Conservation (phyloP, 2,113 vertebrate genomes). For the Tangachromis dhanisi region DNA sequence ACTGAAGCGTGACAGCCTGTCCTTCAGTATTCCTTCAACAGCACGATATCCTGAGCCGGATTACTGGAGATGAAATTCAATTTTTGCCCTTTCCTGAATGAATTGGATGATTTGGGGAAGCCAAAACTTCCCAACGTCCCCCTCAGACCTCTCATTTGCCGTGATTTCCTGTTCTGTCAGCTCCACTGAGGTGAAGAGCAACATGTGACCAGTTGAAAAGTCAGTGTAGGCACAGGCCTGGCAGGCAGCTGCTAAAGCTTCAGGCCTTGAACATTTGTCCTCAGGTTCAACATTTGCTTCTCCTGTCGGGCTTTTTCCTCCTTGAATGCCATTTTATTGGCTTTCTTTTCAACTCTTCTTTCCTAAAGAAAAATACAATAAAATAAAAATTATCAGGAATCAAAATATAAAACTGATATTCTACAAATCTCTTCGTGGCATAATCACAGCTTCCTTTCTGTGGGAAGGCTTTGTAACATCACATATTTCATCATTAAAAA, state of each 20-base stretch:
- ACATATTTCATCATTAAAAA: not conserved
- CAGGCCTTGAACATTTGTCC: slow-evolving; percentile 82
- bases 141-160: not conserved
- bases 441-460: not conserved
- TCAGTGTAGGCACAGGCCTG: not conserved
- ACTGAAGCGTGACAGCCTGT: not conserved
- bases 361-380: slow-evolving; percentile 67
- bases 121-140: rapidly evolving
- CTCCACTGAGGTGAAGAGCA: not conserved
- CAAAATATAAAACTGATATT: not conserved
- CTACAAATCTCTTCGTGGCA: not conserved
- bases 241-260: slow-evolving; percentile 71
- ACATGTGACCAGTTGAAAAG: not conserved
- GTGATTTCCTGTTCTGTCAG: not conserved
- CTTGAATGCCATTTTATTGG: slow-evolving; percentile 87
- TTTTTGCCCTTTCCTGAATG: not conserved
- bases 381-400: not conserved
- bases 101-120: not conserved
- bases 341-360: slow-evolving; percentile 87
- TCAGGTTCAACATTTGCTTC: slow-evolving; percentile 83
- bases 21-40: not conserved
- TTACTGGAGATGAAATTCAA: not conserved
- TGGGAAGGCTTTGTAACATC: not conserved
- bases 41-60: not conserved
- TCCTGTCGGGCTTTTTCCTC: slow-evolving; percentile 87